Conservation (phyloP, 2,113 vertebrate species). For the Acrocephalus arundinaceus region DNA sequence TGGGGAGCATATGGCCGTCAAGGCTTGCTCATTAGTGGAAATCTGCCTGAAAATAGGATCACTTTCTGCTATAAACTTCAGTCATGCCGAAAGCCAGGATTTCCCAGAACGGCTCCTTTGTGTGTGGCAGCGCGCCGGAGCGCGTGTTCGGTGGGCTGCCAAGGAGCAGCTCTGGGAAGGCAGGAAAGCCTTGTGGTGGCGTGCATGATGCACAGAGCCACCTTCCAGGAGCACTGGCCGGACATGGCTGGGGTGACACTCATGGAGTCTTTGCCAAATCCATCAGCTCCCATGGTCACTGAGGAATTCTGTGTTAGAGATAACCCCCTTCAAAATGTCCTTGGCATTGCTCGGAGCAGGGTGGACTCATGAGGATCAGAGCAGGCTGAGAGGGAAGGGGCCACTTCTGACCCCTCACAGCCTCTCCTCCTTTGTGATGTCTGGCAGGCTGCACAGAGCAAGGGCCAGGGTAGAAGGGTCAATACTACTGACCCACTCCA, state of each 20-base stretch:
- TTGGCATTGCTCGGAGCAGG: not conserved
- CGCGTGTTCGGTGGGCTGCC: not conserved
- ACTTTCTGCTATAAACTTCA: slow-evolving; percentile 26
- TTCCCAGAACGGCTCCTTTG: slow-evolving; percentile 27
- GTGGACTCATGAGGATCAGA: accelerated
- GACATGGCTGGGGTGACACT: accelerated
- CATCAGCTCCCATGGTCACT: not conserved
- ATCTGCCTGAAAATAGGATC: slow-evolving; percentile 51
- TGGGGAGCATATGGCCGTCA: slow-evolving; percentile 31
- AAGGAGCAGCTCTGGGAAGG: not conserved
- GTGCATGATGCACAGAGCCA: accelerated
- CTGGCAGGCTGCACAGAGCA: not conserved
- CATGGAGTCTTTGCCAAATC: not conserved
- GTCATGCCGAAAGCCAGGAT: slow-evolving; percentile 17
- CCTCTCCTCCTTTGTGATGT: not conserved
- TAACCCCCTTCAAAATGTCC: not conserved
- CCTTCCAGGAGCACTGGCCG: not conserved
- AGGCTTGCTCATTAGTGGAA: slow-evolving; percentile 52
- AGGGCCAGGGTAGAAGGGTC: not conserved
- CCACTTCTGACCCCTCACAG: accelerated
- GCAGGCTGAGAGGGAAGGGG: not conserved
- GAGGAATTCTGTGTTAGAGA: not conserved
- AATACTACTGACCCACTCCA: not conserved
- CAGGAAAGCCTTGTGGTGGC: not conserved
- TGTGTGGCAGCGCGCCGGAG: not conserved